phyloP scores from a whole-genome alignment of 2,888 invertebrate species.

The Crocallis elinguaria region DNA sequence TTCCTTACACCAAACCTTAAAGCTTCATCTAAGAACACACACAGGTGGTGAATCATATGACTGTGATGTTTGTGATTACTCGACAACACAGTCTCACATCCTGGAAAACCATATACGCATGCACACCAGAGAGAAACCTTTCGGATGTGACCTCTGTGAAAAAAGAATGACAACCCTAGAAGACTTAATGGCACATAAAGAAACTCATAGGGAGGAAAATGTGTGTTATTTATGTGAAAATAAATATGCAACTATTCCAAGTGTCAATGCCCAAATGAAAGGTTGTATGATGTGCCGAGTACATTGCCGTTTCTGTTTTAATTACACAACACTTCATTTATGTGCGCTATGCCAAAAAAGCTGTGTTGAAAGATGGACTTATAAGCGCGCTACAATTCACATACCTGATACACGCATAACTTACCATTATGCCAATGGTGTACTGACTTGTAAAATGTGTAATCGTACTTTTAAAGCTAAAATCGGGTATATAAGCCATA shows the following conservation, averaged over 20 bases:
- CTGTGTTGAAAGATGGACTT: not conserved
- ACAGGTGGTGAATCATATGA: not conserved
- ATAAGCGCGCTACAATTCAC: not conserved
- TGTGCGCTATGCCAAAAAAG: not conserved
- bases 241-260: not conserved
- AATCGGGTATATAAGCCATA: conserved; percentile 2
- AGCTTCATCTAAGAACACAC: not conserved
- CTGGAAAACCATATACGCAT: not conserved
- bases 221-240: not conserved
- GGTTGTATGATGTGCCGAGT: not conserved
- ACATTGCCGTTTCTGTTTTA: not conserved
- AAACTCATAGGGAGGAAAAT: not conserved
- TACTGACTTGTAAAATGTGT: not conserved
- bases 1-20: not conserved
- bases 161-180: not conserved
- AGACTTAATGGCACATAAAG: not conserved
- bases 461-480: not conserved
- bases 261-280: not conserved
- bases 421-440: conserved; percentile 1
- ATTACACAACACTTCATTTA: not conserved
- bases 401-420: not conserved
- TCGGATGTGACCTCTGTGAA: not conserved
- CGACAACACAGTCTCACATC: not conserved
- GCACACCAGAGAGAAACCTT: conserved; percentile 4
- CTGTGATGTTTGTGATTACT: conserved; percentile 1